Percentiles rank a stretch among this genome's conserved stretches.
Conservation (phyloP, 2,797 vertebrate genomes). For the Nyctalus aviator region DNA sequence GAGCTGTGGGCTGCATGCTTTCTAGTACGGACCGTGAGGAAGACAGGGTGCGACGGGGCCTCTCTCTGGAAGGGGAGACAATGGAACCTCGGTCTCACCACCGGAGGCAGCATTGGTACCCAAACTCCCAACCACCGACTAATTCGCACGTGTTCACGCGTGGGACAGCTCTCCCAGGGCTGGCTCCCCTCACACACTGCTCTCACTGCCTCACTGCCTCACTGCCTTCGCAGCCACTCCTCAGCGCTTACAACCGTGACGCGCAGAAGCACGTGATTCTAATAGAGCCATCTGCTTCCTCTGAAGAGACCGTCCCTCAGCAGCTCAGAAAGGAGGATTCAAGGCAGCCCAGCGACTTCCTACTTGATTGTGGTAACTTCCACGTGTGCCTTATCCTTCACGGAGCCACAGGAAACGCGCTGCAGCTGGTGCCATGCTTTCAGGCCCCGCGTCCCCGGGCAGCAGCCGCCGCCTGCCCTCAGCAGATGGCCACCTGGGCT, state of each 20-base stretch:
- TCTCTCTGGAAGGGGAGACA: not conserved
- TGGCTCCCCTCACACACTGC: not conserved
- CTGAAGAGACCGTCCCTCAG: not conserved
- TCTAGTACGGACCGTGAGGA: not conserved
- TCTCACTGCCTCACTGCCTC: not conserved
- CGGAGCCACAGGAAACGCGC: conserved; percentile 50
- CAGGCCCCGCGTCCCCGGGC: conserved; percentile 52
- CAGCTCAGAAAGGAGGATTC: not conserved
- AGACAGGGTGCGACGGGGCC: not conserved
- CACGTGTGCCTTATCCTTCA: conserved; percentile 53
- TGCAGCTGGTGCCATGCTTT: conserved; percentile 46
- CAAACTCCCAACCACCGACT: not conserved
- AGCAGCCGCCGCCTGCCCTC: conserved; percentile 62
- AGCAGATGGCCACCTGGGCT: conserved; percentile 76
- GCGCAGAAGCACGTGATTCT: not conserved
- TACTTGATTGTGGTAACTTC: conserved; percentile 43
- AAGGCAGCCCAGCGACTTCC: conserved; percentile 40
- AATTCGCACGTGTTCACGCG: not conserved
- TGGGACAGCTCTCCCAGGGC: not conserved
- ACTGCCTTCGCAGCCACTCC: not conserved
- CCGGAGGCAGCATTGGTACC: fast-evolving
- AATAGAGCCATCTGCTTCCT: not conserved
- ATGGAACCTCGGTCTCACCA: not conserved
- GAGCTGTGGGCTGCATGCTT: not conserved
- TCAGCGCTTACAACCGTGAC: not conserved